phyloP scores from a whole-genome alignment of 2,113 vertebrate species.

The Blennius ocellaris region DNA sequence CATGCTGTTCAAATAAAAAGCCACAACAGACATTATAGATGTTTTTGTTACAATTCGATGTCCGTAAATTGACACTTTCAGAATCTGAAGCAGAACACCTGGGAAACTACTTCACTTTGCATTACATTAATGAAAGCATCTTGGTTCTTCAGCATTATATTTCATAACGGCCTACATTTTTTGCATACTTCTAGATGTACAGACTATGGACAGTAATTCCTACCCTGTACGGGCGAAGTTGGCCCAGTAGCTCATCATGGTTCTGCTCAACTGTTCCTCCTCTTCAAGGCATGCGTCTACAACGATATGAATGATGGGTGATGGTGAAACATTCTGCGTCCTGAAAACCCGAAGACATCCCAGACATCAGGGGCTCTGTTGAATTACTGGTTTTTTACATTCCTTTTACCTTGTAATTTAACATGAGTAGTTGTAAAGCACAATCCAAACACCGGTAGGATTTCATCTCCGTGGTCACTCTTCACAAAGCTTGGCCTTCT shows the following conservation, averaged over 20 bases:
- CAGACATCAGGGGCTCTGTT: not conserved
- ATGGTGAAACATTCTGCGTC: too few species aligned
- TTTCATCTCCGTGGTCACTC: slow-evolving; percentile 87
- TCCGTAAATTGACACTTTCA: too few species aligned
- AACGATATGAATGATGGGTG: slow-evolving; percentile 15
- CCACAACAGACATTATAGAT: too few species aligned
- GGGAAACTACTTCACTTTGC: too few species aligned
- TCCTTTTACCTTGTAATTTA: slow-evolving; percentile 16
- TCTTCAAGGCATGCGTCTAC: slow-evolving; percentile 69
- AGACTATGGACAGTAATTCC: slow-evolving; percentile 6
- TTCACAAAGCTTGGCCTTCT: slow-evolving; percentile 84
- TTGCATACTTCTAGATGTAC: too few species aligned
- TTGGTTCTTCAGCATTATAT: too few species aligned
- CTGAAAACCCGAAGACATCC: not conserved
- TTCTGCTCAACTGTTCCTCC: slow-evolving; percentile 74
- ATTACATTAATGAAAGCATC: too few species aligned
- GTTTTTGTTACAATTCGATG: too few species aligned
- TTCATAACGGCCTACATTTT: too few species aligned
- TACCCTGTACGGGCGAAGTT: slow-evolving; percentile 86
- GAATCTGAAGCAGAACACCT: too few species aligned
- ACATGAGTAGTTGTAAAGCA: slow-evolving; percentile 83
- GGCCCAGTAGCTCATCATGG: slow-evolving; percentile 83
- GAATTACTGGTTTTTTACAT: too few species aligned
- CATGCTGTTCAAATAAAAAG: too few species aligned
- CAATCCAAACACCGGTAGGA: slow-evolving; percentile 85